These are phyloP conservation scores for Thunnus maccoyii DNA, from an alignment of 2,113 vertebrate species.

Conservation along the genomic window DNA sequence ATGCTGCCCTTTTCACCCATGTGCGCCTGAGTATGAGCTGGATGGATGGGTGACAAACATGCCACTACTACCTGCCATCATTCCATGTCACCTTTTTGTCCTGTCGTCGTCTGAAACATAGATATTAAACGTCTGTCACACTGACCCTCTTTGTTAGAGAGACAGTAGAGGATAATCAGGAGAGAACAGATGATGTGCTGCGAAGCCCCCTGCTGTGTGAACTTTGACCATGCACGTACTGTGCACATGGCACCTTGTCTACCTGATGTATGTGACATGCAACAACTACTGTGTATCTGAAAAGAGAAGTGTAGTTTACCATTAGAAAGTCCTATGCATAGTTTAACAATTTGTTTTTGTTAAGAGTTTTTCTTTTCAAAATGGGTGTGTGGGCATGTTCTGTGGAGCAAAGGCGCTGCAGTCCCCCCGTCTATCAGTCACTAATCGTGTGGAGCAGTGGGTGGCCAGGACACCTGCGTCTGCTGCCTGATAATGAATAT, in stretches of 20 bases:
- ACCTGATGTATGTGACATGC: slow-evolving; percentile 6
- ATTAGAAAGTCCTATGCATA: not conserved
- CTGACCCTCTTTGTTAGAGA: slow-evolving; percentile 68
- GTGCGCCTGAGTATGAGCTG: slow-evolving; percentile 8
- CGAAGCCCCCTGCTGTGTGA: slow-evolving; percentile 54
- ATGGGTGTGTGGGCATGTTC: slow-evolving; percentile 38
- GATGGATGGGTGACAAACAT: slow-evolving; percentile 59
- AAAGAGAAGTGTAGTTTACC: not conserved
- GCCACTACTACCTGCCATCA: slow-evolving; percentile 32
- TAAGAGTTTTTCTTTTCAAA: slow-evolving; percentile 22
- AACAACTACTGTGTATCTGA: slow-evolving; percentile 8
- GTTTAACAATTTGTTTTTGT: slow-evolving; percentile 34
- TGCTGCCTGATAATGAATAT: slow-evolving; percentile 79
- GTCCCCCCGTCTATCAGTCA: slow-evolving; percentile 70
- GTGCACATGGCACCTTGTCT: not conserved
- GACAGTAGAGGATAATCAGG: slow-evolving; percentile 73
- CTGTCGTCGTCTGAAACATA: slow-evolving; percentile 25
- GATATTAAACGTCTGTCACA: slow-evolving; percentile 44
- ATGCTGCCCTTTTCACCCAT: slow-evolving; percentile 45
- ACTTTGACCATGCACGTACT: slow-evolving; percentile 56
- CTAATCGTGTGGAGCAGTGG: slow-evolving; percentile 77
- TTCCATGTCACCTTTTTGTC: slow-evolving; percentile 56
- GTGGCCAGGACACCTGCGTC: slow-evolving; percentile 78
- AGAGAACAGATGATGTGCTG: slow-evolving; percentile 67
- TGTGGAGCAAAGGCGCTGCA: slow-evolving; percentile 43